These are phyloP conservation scores for Erpornis zantholeuca DNA, from an alignment of 2,113 vertebrate genomes.

Conservation along the genomic window DNA sequence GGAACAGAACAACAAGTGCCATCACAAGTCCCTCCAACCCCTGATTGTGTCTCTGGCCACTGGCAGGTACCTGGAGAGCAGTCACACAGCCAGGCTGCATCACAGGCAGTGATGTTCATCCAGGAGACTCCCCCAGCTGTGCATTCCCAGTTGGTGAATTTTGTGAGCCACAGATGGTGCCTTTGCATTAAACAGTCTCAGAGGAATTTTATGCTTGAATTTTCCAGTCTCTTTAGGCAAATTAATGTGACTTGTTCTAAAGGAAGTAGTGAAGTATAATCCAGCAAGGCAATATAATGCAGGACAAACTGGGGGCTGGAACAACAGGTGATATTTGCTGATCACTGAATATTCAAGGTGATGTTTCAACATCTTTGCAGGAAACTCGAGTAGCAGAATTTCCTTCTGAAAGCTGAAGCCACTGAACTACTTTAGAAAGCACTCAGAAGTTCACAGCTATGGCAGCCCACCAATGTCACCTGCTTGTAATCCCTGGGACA, in stretches of 20 bases:
- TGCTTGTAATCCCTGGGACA: not conserved
- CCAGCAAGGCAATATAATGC: not conserved
- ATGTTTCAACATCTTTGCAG: not conserved
- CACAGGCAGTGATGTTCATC: not conserved
- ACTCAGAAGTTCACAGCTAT: accelerated
- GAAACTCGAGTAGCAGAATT: not conserved
- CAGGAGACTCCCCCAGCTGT: not conserved
- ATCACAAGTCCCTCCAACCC: not conserved
- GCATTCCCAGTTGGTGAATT: not conserved
- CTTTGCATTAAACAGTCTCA: not conserved
- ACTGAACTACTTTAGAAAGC: not conserved
- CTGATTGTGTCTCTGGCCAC: not conserved
- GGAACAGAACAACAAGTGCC: not conserved
- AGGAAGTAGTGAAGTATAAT: not conserved
- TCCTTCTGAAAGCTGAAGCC: not conserved
- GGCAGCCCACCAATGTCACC: not conserved
- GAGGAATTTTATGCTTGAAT: not conserved
- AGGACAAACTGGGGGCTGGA: not conserved
- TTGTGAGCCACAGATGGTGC: not conserved
- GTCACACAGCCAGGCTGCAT: not conserved
- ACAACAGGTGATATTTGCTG: not conserved
- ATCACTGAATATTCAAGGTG: not conserved
- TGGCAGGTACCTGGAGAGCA: not conserved
- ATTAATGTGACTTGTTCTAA: not conserved
- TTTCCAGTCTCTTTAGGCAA: not conserved